A percentile compares a stretch with the other conserved stretches of the same genome.
phyloP scores from a whole-genome alignment of 2,888 invertebrate species.

The Caenorhabditis sp. region DNA sequence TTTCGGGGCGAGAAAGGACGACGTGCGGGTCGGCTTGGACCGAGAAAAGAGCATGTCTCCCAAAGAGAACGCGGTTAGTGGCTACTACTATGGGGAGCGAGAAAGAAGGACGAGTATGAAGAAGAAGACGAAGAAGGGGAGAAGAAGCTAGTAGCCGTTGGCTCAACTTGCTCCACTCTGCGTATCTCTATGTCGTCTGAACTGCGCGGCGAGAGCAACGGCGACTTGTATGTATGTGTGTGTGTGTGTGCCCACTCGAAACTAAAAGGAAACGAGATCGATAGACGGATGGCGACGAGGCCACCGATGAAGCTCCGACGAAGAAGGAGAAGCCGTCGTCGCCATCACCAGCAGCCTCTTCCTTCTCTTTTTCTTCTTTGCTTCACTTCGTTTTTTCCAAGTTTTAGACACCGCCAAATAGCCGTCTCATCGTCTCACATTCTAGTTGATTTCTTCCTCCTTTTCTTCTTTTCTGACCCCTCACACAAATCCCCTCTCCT shows the following conservation, averaged over 20 bases:
- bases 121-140: conserved; percentile 44
- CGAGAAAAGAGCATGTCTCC: conserved; percentile 53
- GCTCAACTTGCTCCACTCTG: conserved; percentile 58
- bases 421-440: conserved; percentile 45
- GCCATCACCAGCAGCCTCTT: conserved; percentile 54
- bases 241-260: conserved; percentile 65
- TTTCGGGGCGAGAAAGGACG: conserved; percentile 8
- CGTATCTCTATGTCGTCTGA: conserved; percentile 58
- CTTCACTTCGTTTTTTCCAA: conserved; percentile 31
- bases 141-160: conserved; percentile 63
- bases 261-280: conserved; percentile 66
- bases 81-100: conserved; percentile 57
- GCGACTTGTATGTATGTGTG: conserved; percentile 56
- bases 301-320: conserved; percentile 63
- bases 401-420: conserved; percentile 49
- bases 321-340: conserved; percentile 58
- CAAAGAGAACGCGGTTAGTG: conserved; percentile 38
- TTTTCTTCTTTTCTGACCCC: conserved; percentile 4
- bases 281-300: conserved; percentile 62
- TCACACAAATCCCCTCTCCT: not conserved
- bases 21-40: conserved; percentile 37
- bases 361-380: conserved; percentile 32
- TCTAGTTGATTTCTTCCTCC: conserved; percentile 17
- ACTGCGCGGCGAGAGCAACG: conserved; percentile 48
- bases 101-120: conserved; percentile 28